phyloP scores from a whole-genome alignment of 2,797 vertebrate species.

The Nyctibius grandis region DNA sequence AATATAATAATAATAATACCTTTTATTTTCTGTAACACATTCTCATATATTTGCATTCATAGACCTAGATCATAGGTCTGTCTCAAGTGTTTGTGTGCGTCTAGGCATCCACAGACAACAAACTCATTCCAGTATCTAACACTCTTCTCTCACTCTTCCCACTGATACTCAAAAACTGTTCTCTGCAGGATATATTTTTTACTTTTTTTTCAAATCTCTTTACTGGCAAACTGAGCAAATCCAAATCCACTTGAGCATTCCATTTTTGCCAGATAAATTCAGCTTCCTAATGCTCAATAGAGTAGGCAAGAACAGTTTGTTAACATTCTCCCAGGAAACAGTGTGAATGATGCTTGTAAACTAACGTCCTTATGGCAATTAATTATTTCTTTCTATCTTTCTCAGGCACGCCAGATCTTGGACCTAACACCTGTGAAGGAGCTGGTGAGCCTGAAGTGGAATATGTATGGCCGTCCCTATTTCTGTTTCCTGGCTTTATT shows the following conservation, averaged over 20 bases:
- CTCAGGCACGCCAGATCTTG: slow-evolving; percentile 86
- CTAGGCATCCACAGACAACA: background rate
- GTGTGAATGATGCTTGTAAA: background rate
- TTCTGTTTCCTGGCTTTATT: slow-evolving; percentile 86
- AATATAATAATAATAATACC: background rate
- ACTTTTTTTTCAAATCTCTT: background rate
- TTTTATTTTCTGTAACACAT: background rate
- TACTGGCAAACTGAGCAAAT: background rate
- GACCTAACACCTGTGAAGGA: slow-evolving; percentile 91
- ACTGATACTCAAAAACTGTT: background rate
- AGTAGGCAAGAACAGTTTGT: background rate
- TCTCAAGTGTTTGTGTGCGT: background rate
- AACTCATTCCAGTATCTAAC: background rate
- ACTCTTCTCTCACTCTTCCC: background rate
- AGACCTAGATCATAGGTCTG: background rate
- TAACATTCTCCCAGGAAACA: background rate
- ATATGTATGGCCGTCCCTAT: slow-evolving; percentile 88
- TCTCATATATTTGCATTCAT: background rate
- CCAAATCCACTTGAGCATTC: background rate
- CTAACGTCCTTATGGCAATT: background rate
- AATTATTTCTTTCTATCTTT: background rate
- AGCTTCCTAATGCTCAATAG: background rate
- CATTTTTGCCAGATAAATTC: background rate
- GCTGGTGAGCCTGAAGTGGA: slow-evolving; percentile 93
- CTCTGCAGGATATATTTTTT: background rate